These are phyloP conservation scores for Recurvirostra avosetta DNA, from an alignment of 2,113 vertebrate species.

Conservation along the genomic window DNA sequence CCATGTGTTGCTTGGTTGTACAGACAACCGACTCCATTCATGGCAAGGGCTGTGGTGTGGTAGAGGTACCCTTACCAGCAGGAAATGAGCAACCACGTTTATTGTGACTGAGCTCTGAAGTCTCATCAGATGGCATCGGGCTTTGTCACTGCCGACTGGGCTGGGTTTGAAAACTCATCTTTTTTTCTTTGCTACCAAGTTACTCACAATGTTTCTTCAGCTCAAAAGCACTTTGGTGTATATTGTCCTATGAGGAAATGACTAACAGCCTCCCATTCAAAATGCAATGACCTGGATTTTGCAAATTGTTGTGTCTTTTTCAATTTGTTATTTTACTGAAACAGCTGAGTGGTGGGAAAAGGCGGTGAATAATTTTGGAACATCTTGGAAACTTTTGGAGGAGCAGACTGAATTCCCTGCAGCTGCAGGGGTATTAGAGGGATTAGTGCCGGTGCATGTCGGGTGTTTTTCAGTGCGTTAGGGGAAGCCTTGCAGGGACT, in stretches of 20 bases:
- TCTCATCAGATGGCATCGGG: not conserved
- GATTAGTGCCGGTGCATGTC: not conserved
- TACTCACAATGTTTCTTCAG: not conserved
- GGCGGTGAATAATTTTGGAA: not conserved
- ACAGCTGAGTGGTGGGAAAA: not conserved
- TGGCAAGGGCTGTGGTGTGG: not conserved
- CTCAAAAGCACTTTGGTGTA: not conserved
- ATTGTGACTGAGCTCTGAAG: not conserved
- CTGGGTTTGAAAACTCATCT: not conserved
- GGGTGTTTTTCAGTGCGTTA: not conserved
- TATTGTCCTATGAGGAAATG: not conserved
- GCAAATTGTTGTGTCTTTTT: not conserved
- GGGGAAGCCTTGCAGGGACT: not conserved
- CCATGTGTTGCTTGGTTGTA: fast-evolving
- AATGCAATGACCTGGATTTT: fast-evolving
- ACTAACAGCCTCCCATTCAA: not conserved
- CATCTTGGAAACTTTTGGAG: not conserved
- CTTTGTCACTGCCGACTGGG: not conserved
- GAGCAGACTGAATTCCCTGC: not conserved
- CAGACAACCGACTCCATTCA: fast-evolving
- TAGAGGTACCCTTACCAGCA: not conserved
- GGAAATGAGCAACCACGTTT: not conserved
- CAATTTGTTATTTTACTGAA: not conserved
- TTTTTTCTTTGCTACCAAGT: not conserved
- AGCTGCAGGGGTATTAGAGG: not conserved